Percentiles rank a stretch among this genome's conserved stretches.
Conservation (phyloP, 2,888 invertebrate species). For the Scelioninae gen. 1 region DNA sequence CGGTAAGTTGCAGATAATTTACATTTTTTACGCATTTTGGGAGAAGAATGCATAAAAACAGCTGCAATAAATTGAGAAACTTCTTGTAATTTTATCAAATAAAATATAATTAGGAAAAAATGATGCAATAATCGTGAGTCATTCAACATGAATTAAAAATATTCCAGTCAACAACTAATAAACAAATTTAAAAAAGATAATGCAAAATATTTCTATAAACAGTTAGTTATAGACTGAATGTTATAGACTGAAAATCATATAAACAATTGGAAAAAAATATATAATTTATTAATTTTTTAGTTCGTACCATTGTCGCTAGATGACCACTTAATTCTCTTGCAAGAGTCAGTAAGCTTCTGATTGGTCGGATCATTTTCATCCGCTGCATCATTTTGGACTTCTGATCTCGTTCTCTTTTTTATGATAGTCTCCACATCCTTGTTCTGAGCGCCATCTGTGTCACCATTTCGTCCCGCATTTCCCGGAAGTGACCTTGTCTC, state of each 20-base stretch:
- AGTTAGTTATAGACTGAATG: not conserved
- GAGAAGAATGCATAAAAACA: no score
- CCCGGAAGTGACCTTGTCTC: constrained; percentile 52
- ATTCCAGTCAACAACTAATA: no score
- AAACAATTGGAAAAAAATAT: not conserved
- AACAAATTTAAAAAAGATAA: no score
- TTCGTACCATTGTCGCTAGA: constrained; percentile 68
- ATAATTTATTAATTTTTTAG: not conserved
- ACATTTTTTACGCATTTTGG: no score
- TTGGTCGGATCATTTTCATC: constrained; percentile 84
- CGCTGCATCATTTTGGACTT: constrained; percentile 78
- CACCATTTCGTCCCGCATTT: constrained; percentile 32
- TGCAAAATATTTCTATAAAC: no score
- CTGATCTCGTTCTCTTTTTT: constrained; percentile 81
- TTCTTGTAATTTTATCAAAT: no score
- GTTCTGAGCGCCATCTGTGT: constrained; percentile 39
- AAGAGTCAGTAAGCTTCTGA: constrained; percentile 74
- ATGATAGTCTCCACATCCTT: constrained; percentile 75
- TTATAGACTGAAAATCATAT: not conserved
- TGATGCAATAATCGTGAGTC: no score
- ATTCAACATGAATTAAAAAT: no score
- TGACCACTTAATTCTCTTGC: constrained; percentile 76
- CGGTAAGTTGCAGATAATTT: no score
- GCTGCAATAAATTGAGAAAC: no score
- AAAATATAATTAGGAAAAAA: no score